Conservation (phyloP, 2,888 invertebrate species). For the Dinocampus coccinellae region DNA sequence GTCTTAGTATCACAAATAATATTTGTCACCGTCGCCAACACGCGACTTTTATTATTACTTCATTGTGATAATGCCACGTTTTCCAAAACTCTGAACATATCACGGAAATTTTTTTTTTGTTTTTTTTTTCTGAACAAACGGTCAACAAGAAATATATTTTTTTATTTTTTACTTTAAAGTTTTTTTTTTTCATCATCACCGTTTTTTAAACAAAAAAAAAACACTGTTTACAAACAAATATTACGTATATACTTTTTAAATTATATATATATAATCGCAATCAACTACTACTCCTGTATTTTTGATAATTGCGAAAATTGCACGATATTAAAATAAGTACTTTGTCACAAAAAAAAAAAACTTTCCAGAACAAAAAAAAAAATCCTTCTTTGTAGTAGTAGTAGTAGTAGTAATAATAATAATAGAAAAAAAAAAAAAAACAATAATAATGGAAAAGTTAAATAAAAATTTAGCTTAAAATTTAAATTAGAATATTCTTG, state of each 20-base stretch:
- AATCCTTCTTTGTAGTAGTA: no score
- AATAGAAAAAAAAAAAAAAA: neutral
- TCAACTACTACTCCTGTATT: neutral
- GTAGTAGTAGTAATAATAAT: no score
- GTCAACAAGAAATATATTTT: neutral
- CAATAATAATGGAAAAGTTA: neutral
- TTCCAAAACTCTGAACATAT: neutral
- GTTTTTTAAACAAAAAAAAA: neutral
- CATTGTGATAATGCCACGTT: neutral
- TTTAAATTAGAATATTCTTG: neutral
- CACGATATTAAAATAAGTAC: neutral
- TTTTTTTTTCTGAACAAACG: neutral
- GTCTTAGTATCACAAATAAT: constrained; percentile 52
- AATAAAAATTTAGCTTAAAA: neutral
- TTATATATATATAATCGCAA: neutral
- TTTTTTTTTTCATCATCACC: neutral
- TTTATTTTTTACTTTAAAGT: neutral
- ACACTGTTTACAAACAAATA: neutral
- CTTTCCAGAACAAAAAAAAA: neutral
- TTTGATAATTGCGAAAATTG: neutral
- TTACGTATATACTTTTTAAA: neutral
- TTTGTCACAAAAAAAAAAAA: neutral
- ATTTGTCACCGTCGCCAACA: constrained; percentile 16
- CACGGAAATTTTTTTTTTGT: neutral
- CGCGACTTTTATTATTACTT: neutral